Evolutionary conservation across 2,888 invertebrate species (phyloP).

Genomic region (Caenorhabditis sp.): DNA sequence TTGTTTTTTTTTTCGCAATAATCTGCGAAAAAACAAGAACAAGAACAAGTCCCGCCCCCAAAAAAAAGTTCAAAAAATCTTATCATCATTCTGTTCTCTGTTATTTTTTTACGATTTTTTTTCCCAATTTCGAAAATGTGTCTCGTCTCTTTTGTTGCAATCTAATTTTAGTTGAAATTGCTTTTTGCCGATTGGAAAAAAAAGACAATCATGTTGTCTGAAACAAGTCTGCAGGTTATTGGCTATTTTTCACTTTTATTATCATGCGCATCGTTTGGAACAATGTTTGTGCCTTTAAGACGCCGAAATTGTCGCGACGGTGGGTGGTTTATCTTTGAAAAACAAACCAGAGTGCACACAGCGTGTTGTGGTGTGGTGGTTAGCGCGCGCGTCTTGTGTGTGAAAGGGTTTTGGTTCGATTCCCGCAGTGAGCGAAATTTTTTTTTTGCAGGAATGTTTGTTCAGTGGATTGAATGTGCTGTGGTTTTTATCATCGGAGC

Average conservation of each 20-base stretch:
- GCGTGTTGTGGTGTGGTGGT: too few species aligned
- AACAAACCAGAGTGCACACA: too few species aligned
- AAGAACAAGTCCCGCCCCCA: too few species aligned
- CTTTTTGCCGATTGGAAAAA: not conserved
- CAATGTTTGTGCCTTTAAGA: conserved; percentile 65
- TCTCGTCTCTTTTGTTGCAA: not conserved
- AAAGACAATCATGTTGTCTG: conserved; percentile 1
- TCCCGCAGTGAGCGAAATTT: too few species aligned
- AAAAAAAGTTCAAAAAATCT: too few species aligned
- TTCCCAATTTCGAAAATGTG: too few species aligned
- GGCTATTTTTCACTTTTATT: conserved; percentile 58
- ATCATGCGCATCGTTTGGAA: conserved; percentile 62
- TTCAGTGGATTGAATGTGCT: conserved; percentile 66
- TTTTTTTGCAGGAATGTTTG: conserved; percentile 56
- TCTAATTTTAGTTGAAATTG: not conserved
- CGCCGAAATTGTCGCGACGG: conserved; percentile 58
- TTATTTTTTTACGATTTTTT: too few species aligned
- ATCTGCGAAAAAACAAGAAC: too few species aligned
- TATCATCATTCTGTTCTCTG: too few species aligned
- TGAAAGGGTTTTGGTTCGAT: not conserved
- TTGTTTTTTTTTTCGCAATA: too few species aligned
- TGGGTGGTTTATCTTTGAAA: conserved; percentile 15
- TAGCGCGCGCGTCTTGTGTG: too few species aligned
- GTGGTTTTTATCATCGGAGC: conserved; percentile 63
- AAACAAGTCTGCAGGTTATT: conserved; percentile 35